phyloP scores from a whole-genome alignment of 2,797 vertebrate species.

The Selene dorsalis region DNA sequence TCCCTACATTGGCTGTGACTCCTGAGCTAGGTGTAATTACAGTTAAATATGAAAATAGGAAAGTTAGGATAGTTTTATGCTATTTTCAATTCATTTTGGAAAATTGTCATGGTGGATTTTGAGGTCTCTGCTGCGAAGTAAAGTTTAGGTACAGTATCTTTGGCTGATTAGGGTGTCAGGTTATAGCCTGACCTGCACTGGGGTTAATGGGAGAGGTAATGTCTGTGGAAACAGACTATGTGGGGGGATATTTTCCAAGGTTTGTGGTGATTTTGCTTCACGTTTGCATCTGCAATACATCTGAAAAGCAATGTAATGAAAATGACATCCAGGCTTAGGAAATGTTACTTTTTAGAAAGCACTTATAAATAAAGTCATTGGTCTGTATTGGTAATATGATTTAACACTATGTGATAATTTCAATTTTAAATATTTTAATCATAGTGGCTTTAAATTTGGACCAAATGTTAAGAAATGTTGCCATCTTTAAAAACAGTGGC shows the following conservation, averaged over 20 bases:
- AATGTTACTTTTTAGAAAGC: background rate
- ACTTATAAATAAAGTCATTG: background rate
- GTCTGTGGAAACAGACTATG: conserved; percentile 18
- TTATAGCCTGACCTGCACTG: conserved; percentile 12
- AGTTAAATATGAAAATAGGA: background rate
- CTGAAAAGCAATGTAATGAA: conserved; percentile 21
- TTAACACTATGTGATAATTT: background rate
- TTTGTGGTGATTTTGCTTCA: conserved; percentile 36
- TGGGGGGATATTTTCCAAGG: conserved; percentile 26
- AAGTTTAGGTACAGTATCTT: background rate
- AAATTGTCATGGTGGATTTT: background rate
- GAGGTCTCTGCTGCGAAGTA: background rate
- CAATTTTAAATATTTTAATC: background rate
- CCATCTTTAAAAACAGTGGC: background rate
- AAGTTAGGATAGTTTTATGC: background rate
- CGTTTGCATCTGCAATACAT: background rate
- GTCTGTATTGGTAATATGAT: background rate
- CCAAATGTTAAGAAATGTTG: background rate
- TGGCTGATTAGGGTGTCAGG: background rate
- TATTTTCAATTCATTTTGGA: background rate
- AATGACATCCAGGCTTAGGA: background rate
- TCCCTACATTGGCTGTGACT: background rate
- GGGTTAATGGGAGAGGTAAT: conserved; percentile 14
- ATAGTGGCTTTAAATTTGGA: background rate
- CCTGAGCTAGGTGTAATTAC: background rate